These are phyloP conservation scores for Berghia stephanieae DNA, from an alignment of 1,140 invertebrate genomes.

Conservation along the genomic window DNA sequence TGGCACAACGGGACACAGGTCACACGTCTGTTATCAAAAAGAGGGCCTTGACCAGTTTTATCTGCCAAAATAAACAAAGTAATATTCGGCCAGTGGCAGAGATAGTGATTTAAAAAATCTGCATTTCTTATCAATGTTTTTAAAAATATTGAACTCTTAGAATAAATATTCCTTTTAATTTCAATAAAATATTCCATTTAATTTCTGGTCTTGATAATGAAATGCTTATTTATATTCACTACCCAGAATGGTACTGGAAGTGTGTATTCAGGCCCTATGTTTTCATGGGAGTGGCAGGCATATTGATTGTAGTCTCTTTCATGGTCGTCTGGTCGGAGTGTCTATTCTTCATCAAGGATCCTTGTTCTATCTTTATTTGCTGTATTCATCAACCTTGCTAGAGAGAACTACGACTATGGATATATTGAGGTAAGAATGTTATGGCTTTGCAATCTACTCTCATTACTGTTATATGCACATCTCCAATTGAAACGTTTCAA, in stretches of 20 bases:
- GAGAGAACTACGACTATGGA: constrained; percentile 88
- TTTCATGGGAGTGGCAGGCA: constrained; percentile 77
- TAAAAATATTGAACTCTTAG: no score
- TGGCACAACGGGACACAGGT: no score
- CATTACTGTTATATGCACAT: no score
- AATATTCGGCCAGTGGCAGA: no score
- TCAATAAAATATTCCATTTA: no score
- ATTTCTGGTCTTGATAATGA: background rate
- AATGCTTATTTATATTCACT: background rate
- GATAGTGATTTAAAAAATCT: no score
- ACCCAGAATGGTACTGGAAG: constrained; percentile 94
- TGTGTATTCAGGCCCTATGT: constrained; percentile 82
- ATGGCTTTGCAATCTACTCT: constrained; percentile 53
- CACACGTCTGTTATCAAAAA: no score
- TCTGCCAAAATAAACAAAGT: no score
- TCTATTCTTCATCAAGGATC: constrained; percentile 91
- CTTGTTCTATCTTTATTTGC: constrained; percentile 96
- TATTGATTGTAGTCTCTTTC: constrained; percentile 82
- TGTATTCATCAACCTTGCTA: constrained; percentile 84
- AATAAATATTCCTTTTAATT: no score
- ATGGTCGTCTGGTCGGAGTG: constrained; percentile 98
- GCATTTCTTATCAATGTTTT: no score
- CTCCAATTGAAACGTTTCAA: no score
- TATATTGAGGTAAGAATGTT: constrained; percentile 85
- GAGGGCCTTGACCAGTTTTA: no score